These are phyloP conservation scores for Odontesthes bonariensis DNA, from an alignment of 2,113 vertebrate species.

Conservation along the genomic window DNA sequence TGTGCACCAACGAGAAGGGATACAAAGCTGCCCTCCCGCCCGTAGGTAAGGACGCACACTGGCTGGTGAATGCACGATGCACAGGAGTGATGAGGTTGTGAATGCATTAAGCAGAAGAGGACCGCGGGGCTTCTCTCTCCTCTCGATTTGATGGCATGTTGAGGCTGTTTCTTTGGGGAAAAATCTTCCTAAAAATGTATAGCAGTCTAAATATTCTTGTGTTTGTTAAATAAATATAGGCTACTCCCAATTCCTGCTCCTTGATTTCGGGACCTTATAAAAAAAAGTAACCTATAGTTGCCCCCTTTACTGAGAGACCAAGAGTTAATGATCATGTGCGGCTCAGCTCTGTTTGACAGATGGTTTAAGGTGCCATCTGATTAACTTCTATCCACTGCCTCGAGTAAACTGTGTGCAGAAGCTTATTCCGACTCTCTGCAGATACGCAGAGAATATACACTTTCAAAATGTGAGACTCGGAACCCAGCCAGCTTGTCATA, in stretches of 20 bases:
- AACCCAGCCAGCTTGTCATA: neutral
- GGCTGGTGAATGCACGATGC: neutral
- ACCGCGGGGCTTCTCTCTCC: too few species aligned
- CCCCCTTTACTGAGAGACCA: neutral
- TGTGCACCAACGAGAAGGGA: constrained; percentile 96
- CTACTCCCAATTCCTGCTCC: too few species aligned
- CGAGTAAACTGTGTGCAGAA: constrained; percentile 55
- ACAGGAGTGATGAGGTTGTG: neutral
- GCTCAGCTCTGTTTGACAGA: constrained; percentile 64
- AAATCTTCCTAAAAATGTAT: neutral
- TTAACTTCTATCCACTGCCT: constrained; percentile 65
- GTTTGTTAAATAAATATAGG: too few species aligned
- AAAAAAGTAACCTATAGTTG: too few species aligned
- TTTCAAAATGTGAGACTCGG: neutral
- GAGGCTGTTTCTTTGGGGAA: neutral
- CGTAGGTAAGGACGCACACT: constrained; percentile 86
- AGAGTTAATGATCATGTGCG: neutral
- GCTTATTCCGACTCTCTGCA: constrained; percentile 38
- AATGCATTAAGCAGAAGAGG: neutral
- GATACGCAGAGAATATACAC: neutral
- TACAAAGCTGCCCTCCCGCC: constrained; percentile 88
- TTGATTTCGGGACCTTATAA: too few species aligned
- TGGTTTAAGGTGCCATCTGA: constrained; percentile 69
- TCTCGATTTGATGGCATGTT: neutral
- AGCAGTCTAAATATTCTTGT: too few species aligned